These are phyloP conservation scores for Pristionchus japonicus DNA, from an alignment of 2,888 invertebrate species.

Conservation along the genomic window DNA sequence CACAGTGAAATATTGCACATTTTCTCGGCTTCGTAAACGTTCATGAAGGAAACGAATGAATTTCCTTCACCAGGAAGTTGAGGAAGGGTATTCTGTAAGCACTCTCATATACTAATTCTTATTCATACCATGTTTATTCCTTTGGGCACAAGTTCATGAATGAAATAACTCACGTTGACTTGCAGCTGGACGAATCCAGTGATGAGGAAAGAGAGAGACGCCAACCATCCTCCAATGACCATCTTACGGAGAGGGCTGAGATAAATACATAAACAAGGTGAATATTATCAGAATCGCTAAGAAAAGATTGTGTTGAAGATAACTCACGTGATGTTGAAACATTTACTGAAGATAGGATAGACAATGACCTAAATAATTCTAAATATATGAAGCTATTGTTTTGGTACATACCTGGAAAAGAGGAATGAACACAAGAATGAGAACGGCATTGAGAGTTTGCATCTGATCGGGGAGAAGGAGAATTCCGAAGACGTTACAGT, in stretches of 20 bases:
- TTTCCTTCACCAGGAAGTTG: conserved; percentile 58
- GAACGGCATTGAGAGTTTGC: conserved; percentile 76
- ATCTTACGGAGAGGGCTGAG: conserved; percentile 88
- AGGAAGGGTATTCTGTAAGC: conserved; percentile 61
- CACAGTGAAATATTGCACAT: neutral
- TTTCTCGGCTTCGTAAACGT: conserved; percentile 46
- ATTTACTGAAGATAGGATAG: conserved; percentile 67
- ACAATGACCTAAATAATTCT: conserved; percentile 62
- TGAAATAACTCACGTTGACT: conserved; percentile 65
- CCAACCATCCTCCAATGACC: conserved; percentile 88
- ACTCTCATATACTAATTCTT: neutral
- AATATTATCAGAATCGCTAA: neutral
- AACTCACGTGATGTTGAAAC: conserved; percentile 64
- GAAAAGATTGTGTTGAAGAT: neutral
- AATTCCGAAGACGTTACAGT: conserved; percentile 64
- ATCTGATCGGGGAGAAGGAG: conserved; percentile 68
- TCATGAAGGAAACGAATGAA: conserved; percentile 64
- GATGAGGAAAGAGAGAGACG: conserved; percentile 87
- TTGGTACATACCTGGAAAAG: conserved; percentile 75
- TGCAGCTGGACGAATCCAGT: conserved; percentile 83
- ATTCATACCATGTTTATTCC: too few species aligned
- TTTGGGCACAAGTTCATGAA: neutral
- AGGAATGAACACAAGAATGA: conserved; percentile 77
- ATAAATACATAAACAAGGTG: too few species aligned
- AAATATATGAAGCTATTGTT: neutral